phyloP scores from a whole-genome alignment of 2,888 invertebrate genomes.

The Colostygia pectinataria region DNA sequence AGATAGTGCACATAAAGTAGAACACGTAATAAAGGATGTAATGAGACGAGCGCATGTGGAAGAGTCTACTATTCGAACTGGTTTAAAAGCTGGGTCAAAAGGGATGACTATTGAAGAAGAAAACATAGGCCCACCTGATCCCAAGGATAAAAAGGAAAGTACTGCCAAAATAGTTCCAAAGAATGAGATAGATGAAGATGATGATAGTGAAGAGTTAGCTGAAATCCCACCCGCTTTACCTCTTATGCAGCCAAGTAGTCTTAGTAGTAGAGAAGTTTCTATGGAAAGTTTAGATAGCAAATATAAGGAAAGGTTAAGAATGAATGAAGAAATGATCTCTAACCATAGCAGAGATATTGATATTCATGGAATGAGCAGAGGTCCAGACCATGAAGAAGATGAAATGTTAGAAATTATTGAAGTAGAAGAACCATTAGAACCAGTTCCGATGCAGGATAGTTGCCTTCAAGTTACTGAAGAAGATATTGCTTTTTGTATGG shows the following conservation, averaged over 20 bases:
- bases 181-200: conserved; percentile 85
- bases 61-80: conserved; percentile 84
- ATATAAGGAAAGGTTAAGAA: conserved; percentile 87
- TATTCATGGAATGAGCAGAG: conserved; percentile 74
- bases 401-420: conserved; percentile 91
- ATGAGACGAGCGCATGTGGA: conserved; percentile 82
- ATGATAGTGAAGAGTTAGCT: conserved; percentile 90
- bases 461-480: conserved; percentile 96
- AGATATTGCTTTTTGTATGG: conserved; percentile 95
- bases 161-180: conserved; percentile 62
- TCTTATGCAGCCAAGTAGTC: conserved; percentile 86
- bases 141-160: conserved; percentile 53
- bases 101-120: conserved; percentile 78
- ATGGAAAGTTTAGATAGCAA: conserved; percentile 91
- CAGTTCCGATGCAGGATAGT: conserved; percentile 93
- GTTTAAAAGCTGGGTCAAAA: conserved; percentile 81
- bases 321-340: conserved; percentile 81
- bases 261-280: conserved; percentile 91
- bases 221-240: conserved; percentile 92
- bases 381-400: conserved; percentile 81
- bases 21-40: conserved; percentile 78
- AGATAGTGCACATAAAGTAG: conserved; percentile 66
- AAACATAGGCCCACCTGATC: conserved; percentile 68
- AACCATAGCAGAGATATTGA: conserved; percentile 82
- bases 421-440: conserved; percentile 90